Base-by-base conservation (phyloP, 2,113 vertebrate genomes). In the Cyprinodon variegatus region DNA sequence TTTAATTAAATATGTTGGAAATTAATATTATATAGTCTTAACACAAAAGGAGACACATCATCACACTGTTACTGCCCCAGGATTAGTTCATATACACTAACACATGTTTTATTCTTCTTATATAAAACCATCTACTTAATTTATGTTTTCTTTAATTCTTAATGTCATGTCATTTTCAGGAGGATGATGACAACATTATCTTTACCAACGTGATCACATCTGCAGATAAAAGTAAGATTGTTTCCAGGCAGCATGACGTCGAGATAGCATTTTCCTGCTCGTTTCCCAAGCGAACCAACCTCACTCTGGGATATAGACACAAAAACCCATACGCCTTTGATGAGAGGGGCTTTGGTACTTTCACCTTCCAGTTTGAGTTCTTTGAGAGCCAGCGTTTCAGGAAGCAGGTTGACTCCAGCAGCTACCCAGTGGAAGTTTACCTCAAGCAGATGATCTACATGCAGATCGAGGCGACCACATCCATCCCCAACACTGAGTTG, bases 181-280 rank as follows among this genome's bases (percentile, higher is more conserved):
- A 93, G 68, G 83, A 84, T 38, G 46, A 64, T 0, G 20, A 90
- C 0, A 77, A 90, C 60, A 79, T 93, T 41, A 72, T 90, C 14
- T 92, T 90, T 72, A 84, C 71, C 67, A 93, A 93, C 62, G 50
- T 74, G 61, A 85, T 90, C 43, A 69, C 91, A 13, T 84, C 84
- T 3, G 80, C 79, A 5, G 46, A 87, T 40, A n/a, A 36, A 0
- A 48, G 1, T 8, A 2, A 66, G 2, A 5, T 90, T 3, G 90
- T 91, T 4, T 84, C 90, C 45, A 86, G 90, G n/a, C 53, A 67
- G 0, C 53, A 91, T 3, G 29, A 87, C 0, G 61, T 91, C 0
- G 83, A 89, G n/a, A 82, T 93, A 6, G 68, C 20, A 11, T 87
- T 92, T 15, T 73, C 63, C 4, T 92, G 92, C 60, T 22, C 11